A percentile compares a stretch with the other conserved stretches of the same genome.
Conservation (phyloP, 2,113 vertebrate genomes). For the Etia nguti region DNA sequence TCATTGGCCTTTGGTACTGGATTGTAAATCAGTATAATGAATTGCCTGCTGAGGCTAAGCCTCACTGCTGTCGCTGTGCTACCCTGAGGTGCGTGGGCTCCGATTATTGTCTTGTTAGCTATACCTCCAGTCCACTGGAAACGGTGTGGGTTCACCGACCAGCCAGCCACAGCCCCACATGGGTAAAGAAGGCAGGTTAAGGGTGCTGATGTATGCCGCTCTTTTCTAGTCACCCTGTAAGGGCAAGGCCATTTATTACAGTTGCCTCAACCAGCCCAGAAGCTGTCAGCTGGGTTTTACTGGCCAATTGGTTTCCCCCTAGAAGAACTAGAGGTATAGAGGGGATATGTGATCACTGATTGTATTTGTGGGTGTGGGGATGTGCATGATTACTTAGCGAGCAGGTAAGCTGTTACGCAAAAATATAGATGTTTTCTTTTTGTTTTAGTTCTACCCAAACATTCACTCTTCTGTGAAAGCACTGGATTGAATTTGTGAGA, state of each 20-base stretch:
- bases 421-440: background rate
- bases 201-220: constrained; percentile 43
- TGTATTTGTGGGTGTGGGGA: background rate
- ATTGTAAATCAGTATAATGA: constrained; percentile 59
- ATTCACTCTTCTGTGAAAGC: background rate
- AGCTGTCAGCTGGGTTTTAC: constrained; percentile 45
- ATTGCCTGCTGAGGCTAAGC: constrained; percentile 10
- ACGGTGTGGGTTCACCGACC: constrained; percentile 12
- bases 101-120: constrained; percentile 51
- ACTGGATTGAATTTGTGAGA: background rate
- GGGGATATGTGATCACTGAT: background rate
- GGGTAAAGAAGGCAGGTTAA: constrained; percentile 37
- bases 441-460: background rate
- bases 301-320: constrained; percentile 47
- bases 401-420: background rate
- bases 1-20: constrained; percentile 33
- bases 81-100: constrained; percentile 17
- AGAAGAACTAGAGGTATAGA: background rate
- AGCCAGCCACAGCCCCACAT: constrained; percentile 20
- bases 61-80: constrained; percentile 1
- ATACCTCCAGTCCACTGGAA: constrained; percentile 42
- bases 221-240: constrained; percentile 39
- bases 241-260: constrained; percentile 40
- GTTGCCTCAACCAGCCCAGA: constrained; percentile 18
- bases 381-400: background rate